Evolutionary conservation across 2,888 invertebrate genomes (phyloP).

Genomic region (Drosophila hamatofila): DNA sequence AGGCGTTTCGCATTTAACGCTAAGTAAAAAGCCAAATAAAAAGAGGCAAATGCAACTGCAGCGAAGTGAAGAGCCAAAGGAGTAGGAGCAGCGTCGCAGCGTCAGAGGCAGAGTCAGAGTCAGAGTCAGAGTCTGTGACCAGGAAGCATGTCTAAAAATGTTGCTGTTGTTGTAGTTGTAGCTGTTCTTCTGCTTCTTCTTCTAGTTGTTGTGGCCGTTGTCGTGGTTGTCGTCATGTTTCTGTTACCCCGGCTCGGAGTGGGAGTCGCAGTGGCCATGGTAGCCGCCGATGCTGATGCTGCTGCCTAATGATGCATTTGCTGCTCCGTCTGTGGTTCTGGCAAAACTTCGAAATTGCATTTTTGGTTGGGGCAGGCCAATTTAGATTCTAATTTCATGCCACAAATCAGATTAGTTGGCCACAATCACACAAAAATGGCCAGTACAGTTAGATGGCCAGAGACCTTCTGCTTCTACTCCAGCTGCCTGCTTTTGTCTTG

Average conservation of each 20-base stretch:
- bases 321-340: conserved; percentile 17
- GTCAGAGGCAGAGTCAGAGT: background rate
- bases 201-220: conserved; percentile 35
- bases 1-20: conserved; percentile 69
- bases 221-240: conserved; percentile 69
- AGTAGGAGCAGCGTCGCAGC: background rate
- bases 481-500: conserved; percentile 32
- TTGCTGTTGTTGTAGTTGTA: conserved; percentile 24
- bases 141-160: conserved; percentile 78
- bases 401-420: conserved; percentile 73
- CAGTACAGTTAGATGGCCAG: conserved; percentile 56
- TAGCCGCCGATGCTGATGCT: conserved; percentile 16
- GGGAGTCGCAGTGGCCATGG: conserved; percentile 34
- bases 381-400: conserved; percentile 78
- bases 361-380: conserved; percentile 52
- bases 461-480: background rate
- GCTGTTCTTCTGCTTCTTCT: conserved; percentile 27
- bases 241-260: conserved; percentile 21
- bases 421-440: conserved; percentile 56
- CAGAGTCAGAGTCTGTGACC: conserved; percentile 42
- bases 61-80: background rate
- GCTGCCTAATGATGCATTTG: conserved; percentile 74
- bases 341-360: conserved; percentile 51
- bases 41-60: conserved; percentile 32
- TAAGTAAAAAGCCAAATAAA: conserved; percentile 75